Evolutionary conservation across 2,888 invertebrate genomes (phyloP), one percentile per base, ranked within the genome.

Genomic region (Marronus borbonicus): DNA sequence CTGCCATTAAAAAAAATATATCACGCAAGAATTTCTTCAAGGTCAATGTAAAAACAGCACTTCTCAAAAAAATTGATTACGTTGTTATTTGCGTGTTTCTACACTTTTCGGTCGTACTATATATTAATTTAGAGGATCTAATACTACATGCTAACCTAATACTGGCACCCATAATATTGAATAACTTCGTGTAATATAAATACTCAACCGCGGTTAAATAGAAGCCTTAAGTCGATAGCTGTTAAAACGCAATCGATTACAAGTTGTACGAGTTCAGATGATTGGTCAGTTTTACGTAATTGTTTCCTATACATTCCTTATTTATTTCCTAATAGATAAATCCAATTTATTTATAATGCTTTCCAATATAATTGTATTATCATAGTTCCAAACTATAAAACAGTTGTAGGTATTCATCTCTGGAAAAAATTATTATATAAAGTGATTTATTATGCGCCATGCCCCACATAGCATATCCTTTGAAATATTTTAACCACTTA

Each of bases 171-270:
- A 12, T 44, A 12, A 55, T 55, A 17, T 55, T 7, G 17, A 55
- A 14, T 55, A 55, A 55, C 55, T 55, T 55, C n/a, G 14, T 55
- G 20, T 55, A 44, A 44, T 44, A 44, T 44, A 65, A 65, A 60
- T 60, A 74, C n/a, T 44, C 60, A 44, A 74, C 44, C 60, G 58
- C 72, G 20, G 7, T 62, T 74, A 44, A 74, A 60, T 60, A 10
- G 72, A 74, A 74, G 44, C 72, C 72, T 7, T 74, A 74, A 14
- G 14, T 24, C 39, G 39, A 12, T 39, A 60, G 28, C 44, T 20
- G 60, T 60, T 60, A 60, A 74, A 74, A 60, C 24, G 72, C 60
- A 74, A 74, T 74, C 60, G 72, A 74, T 74, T 74, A 74, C 62
- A 74, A 74, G 72, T 60, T 60, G 5, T 74, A 74, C n/a, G 12